phyloP scores from a whole-genome alignment of 2,888 invertebrate species.

The Pediacus dermestoides region DNA sequence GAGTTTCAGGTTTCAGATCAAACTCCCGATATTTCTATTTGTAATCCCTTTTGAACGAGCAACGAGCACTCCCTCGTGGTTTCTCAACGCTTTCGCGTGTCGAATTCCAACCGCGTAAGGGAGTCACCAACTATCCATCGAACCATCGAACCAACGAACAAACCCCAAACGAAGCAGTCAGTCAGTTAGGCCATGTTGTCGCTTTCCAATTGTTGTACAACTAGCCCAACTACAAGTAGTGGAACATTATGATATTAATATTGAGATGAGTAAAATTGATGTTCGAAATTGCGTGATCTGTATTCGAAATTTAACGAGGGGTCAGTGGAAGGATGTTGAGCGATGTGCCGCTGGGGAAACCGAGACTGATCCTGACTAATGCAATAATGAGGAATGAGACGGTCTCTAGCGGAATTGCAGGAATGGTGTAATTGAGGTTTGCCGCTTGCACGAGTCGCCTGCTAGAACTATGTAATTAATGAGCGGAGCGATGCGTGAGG shows the following conservation, averaged over 20 bases:
- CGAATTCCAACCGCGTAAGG: conserved; percentile 8
- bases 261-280: conserved; percentile 19
- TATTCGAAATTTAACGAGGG: conserved; percentile 19
- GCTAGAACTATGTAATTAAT: conserved; percentile 38
- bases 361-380: conserved; percentile 30
- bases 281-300: conserved; percentile 25
- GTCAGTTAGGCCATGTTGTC: too few species aligned
- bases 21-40: conserved; percentile 24
- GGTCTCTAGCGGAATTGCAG: conserved; percentile 37
- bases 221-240: not conserved
- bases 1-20: conserved; percentile 21
- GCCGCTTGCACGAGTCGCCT: conserved; percentile 34
- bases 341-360: conserved; percentile 36
- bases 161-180: conserved; percentile 1
- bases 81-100: conserved; percentile 10
- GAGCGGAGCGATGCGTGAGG: conserved; percentile 37
- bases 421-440: conserved; percentile 42
- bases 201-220: too few species aligned
- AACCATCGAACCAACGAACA: too few species aligned
- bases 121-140: too few species aligned
- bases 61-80: conserved; percentile 13
- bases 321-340: conserved; percentile 22
- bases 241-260: conserved; percentile 20
- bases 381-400: conserved; percentile 40
- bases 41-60: conserved; percentile 25